Percentiles rank a stretch among this genome's conserved stretches.
Evolutionary conservation across 2,888 invertebrate genomes (phyloP).

Genomic region (Drosophila imparisetae): DNA sequence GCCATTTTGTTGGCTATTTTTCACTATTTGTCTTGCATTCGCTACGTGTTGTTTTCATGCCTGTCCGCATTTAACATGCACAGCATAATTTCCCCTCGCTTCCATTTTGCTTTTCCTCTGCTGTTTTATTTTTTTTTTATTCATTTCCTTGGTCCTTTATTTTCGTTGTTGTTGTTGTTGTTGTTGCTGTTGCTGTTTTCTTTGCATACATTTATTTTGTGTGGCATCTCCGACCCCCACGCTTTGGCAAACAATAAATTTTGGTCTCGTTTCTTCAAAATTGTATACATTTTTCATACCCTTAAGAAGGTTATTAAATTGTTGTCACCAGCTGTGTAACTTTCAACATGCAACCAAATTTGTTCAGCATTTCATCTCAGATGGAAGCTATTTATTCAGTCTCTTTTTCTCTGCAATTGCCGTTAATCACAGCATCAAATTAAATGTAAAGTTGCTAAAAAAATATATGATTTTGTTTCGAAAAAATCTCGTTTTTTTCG

Average conservation of each 20-base stretch:
- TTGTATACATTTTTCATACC: conserved; percentile 17
- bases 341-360: not conserved
- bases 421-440: not conserved
- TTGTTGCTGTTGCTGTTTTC: not conserved
- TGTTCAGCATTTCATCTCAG: not conserved
- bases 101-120: conserved; percentile 7
- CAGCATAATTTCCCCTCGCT: conserved; percentile 63
- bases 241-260: conserved; percentile 50
- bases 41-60: conserved; percentile 63
- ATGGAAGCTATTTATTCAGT: not conserved
- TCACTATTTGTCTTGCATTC: conserved; percentile 66
- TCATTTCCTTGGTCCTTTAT: not conserved
- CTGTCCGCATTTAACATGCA: conserved; percentile 71
- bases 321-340: conserved; percentile 9
- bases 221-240: not conserved
- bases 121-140: not conserved
- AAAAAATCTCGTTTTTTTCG: too few relatives aligned
- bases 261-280: conserved; percentile 26
- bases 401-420: not conserved
- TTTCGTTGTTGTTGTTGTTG: too few relatives aligned
- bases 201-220: conserved; percentile 37
- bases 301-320: conserved; percentile 14
- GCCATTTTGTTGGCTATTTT: conserved; percentile 62
- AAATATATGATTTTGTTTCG: too few relatives aligned
- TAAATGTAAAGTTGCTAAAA: too few relatives aligned